A percentile compares a stretch with the other conserved stretches of the same genome.
Evolutionary conservation across 2,113 vertebrate species (phyloP).

Genomic region (Alosa alosa): DNA sequence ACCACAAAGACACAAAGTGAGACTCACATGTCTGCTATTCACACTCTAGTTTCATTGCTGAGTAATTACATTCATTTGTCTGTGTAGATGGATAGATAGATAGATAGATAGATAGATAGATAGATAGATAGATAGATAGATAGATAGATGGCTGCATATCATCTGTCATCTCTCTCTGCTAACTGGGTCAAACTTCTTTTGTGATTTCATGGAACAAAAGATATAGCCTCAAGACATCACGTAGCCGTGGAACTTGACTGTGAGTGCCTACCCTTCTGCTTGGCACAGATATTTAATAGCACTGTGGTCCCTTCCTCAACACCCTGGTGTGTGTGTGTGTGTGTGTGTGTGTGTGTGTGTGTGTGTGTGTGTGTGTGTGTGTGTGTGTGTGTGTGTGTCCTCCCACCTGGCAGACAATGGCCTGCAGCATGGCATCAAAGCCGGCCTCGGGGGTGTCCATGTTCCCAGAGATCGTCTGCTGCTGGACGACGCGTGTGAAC

Average conservation of each 20-base stretch:
- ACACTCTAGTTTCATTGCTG: neutral
- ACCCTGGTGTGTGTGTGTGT: neutral
- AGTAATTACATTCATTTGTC: neutral
- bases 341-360: neutral
- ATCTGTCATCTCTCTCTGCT: neutral
- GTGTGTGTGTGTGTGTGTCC: neutral
- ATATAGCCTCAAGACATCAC: neutral
- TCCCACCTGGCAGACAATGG: conserved; percentile 88
- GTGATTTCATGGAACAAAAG: neutral
- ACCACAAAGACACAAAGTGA: neutral
- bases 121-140: neutral
- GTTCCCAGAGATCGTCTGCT: conserved; percentile 93
- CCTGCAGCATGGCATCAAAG: conserved; percentile 96
- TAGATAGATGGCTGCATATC: neutral
- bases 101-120: neutral
- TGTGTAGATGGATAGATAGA: neutral
- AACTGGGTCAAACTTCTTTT: neutral
- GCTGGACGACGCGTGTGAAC: conserved; percentile 86
- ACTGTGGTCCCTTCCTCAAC: neutral
- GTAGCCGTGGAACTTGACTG: neutral
- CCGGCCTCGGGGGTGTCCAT: conserved; percentile 96
- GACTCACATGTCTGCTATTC: neutral
- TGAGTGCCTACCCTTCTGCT: neutral
- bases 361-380: neutral
- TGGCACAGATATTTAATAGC: neutral